Evolutionary conservation across 2,888 invertebrate species (phyloP), one percentile per base, ranked within the genome.

Genomic region (Electrophaes corylata): DNA sequence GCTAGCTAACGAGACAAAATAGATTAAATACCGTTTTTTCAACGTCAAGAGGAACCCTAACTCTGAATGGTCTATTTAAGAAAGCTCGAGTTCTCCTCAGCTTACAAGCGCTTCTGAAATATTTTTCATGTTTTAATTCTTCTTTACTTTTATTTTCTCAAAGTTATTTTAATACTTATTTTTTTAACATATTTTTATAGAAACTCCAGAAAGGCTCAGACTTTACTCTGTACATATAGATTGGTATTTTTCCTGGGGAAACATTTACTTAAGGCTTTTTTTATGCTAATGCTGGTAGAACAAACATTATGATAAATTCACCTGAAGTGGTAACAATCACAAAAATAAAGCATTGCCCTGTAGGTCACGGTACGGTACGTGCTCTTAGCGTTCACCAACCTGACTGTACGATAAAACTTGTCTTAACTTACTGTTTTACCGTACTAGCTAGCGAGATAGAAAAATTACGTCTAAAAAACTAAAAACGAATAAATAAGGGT

Each of bases 61-160:
- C 51, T 49, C 43, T 49, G 45, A 64, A 68, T 67, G 70, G 68
- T 70, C 65, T 65, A 67, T 67, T 65, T 54, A 62, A 66, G 62
- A 53, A 51, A 55, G 58, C 65, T 64, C 62, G 66, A 66, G 64
- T 64, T 58, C 60, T 65, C 18, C 65, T 67, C 64, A 50, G 53
- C 62, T 69, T 60, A 64, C 62, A 64, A 52, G 56, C 46, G 53
- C 54, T 58, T 46, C 54, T 59, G 31, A 50, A 54, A 54, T 59
- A 60, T 60, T 52, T 56, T 60, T 60, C 56, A 56, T 45, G 58
- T 57, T 45, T 60, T 52, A 56, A 56, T 57, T 60, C 48, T 18
- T 37, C 33, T 43, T 51, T 26, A 41, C 44, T 47, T 44, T 59
- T 51, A 37, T 46, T 50, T 55, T 55, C 49, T 50, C 20, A 29